Evolutionary conservation across 2,888 invertebrate species (phyloP), one percentile per base, ranked within the genome.

Genomic region (Girardia tigrina): DNA sequence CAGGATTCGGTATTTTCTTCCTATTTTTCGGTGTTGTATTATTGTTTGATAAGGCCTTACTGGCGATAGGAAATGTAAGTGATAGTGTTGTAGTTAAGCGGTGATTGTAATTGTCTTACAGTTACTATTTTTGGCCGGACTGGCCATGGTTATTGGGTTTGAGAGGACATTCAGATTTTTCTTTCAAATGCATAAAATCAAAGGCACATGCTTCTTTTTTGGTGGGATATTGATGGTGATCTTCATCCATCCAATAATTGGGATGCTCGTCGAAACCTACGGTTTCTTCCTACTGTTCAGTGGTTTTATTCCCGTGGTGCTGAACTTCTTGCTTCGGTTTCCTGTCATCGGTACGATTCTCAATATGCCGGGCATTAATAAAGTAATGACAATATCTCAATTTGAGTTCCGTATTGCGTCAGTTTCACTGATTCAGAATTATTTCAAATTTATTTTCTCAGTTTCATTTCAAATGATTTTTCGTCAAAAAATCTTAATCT

Each of bases 1-100:
- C 94, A 1, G 93, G 92, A 1, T 95, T 98, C 86, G 97, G 97
- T 8, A 80, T 84, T 29, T 89, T 94, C 80, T 97, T 98, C 85
- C 88, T 98, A 6, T 92, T 97, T 81, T 88, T 98, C 6, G 97
- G 97, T 77, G 89, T 95, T 42, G 81, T 98, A 71, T 86, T 98
- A 77, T 86, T 98, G 75, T 95, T 98, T 84, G 98, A 98, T 85
- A 94, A 93, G 85, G 97, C 97, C 74, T 86, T 98, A 76, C 86
- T 98, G 76, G 97, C 97, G n/a, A 92, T 98, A 84, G 98, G 98
- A 83, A 99, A 98, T 88, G 97, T 97, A 88, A 90, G 91, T 88
- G 75, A 14, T 72, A 26, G n/a, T 26, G 20, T 26, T 70, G 27
- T 20, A 28, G 28, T 28, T 73, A 0, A 26, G 36, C 16, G 1